Evolutionary conservation across 2,797 vertebrate genomes (phyloP).

Genomic region (Streptopelia turtur): DNA sequence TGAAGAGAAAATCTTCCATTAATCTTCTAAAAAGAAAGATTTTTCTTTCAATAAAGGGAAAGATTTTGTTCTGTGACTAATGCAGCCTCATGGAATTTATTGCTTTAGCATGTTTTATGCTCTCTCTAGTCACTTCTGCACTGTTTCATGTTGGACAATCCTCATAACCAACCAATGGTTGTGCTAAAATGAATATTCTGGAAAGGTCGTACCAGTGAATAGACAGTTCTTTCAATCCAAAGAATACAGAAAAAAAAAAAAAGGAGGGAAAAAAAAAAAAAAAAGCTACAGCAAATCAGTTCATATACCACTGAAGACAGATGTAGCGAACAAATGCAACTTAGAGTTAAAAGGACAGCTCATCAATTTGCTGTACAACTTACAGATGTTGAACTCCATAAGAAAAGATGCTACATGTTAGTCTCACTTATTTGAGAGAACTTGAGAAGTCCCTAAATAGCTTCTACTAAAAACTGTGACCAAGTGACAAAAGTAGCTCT

Average conservation of each 20-base stretch:
- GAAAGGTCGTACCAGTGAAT: background rate
- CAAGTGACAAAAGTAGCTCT: background rate
- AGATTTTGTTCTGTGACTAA: background rate
- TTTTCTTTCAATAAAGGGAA: background rate
- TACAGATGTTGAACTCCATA: background rate
- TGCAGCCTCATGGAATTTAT: background rate
- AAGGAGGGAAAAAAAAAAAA: background rate
- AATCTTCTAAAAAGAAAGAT: background rate
- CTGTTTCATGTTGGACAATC: background rate
- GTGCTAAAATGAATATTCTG: background rate
- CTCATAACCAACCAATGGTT: background rate
- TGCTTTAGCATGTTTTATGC: background rate
- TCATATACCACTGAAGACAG: background rate
- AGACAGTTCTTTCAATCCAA: background rate
- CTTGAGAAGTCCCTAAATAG: background rate
- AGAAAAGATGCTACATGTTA: background rate
- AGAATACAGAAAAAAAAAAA: background rate
- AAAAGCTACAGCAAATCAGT: background rate
- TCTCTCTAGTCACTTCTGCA: background rate
- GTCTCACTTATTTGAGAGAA: background rate
- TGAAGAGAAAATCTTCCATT: slow-evolving; percentile 18
- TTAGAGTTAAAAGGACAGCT: background rate
- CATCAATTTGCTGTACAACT: background rate
- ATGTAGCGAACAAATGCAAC: background rate
- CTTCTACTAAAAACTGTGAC: background rate